Conservation (phyloP, 2,888 invertebrate species). For the Altica lythri region DNA sequence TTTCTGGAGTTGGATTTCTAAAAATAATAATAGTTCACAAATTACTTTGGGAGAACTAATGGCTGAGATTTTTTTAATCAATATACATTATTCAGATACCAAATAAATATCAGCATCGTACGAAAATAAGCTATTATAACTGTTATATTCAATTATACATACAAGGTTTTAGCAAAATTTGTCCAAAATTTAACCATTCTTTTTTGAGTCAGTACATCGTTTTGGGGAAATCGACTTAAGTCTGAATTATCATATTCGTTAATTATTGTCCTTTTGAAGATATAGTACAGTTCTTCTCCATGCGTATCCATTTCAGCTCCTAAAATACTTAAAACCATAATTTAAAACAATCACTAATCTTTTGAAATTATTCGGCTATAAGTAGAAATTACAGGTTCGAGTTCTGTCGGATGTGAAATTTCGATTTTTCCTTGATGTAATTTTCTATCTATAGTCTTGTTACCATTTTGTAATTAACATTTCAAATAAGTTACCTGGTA, state of each 20-base stretch:
- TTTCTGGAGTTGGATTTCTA: conserved; percentile 51
- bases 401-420: background rate
- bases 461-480: too few species aligned
- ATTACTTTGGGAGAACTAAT: too few species aligned
- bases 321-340: background rate
- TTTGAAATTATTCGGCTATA: too few species aligned
- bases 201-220: conserved; percentile 33
- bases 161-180: conserved; percentile 66
- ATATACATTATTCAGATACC: too few species aligned
- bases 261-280: conserved; percentile 38
- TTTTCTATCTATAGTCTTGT: too few species aligned
- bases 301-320: conserved; percentile 44
- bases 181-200: conserved; percentile 56
- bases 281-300: conserved; percentile 43
- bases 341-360: too few species aligned
- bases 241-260: conserved; percentile 40
- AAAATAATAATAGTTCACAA: too few species aligned
- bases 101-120: background rate
- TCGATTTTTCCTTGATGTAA: too few species aligned
- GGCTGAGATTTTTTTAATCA: too few species aligned
- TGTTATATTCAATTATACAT: too few species aligned
- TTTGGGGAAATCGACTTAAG: conserved; percentile 26
- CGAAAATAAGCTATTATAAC: too few species aligned
- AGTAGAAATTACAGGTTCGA: background rate
- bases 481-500: conserved; percentile 37